A percentile compares a stretch with the other conserved stretches of the same genome.
These are phyloP conservation scores for Drosophila nigrodunni DNA, from an alignment of 1,140 invertebrate genomes.

Conservation along the genomic window DNA sequence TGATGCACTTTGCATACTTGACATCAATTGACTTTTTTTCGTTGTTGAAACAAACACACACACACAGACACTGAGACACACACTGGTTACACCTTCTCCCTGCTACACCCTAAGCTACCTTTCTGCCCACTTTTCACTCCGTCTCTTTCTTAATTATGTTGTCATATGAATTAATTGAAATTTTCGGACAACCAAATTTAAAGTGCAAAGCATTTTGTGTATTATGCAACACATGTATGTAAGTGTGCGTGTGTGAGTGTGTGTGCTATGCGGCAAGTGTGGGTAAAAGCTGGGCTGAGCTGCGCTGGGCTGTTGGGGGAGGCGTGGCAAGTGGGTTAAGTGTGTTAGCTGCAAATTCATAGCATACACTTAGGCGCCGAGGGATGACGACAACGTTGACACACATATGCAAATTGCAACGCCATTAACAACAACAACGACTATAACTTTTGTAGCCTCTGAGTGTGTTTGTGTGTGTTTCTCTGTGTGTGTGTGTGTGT, in stretches of 20 bases:
- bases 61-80: slow-evolving; percentile 25
- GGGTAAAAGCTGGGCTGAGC: background rate
- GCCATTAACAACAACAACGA: slow-evolving; percentile 61
- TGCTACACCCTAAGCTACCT: slow-evolving; percentile 8
- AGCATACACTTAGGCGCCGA: slow-evolving; percentile 49
- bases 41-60: slow-evolving; percentile 14
- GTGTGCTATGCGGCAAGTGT: slow-evolving; percentile 19
- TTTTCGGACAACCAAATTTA: slow-evolving; percentile 58
- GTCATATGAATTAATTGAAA: slow-evolving; percentile 47
- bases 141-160: slow-evolving; percentile 45
- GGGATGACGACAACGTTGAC: slow-evolving; percentile 50
- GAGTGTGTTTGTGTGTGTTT: slow-evolving; percentile 10
- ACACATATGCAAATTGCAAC: slow-evolving; percentile 76
- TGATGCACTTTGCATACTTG: slow-evolving; percentile 43
- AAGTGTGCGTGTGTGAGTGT: slow-evolving; percentile 3
- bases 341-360: slow-evolving; percentile 78
- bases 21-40: slow-evolving; percentile 55
- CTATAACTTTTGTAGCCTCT: slow-evolving; percentile 13
- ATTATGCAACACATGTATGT: slow-evolving; percentile 60
- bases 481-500: slow-evolving; percentile 1
- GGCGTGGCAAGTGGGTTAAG: slow-evolving; percentile 73
- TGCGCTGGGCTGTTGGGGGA: background rate
- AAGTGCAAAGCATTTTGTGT: slow-evolving; percentile 72
- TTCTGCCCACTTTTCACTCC: background rate
- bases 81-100: slow-evolving; percentile 1